Evolutionary conservation across 2,113 vertebrate species (phyloP).

Genomic region (Catagonus wagneri): DNA sequence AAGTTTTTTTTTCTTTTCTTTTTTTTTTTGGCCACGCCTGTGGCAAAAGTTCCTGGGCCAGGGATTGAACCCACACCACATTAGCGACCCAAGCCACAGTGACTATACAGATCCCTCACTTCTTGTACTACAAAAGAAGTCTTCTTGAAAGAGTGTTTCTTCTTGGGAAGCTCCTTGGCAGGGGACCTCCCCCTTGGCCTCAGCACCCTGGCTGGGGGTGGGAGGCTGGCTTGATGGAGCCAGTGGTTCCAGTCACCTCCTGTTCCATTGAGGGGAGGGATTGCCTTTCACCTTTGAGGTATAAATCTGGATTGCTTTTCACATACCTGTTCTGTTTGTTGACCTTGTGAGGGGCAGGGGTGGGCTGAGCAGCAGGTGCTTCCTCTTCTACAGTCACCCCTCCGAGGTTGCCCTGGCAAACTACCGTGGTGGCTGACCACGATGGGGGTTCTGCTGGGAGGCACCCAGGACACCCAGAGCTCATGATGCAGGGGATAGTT

Average conservation of each 20-base stretch:
- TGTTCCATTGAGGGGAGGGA: constrained; percentile 89
- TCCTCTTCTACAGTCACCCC: constrained; percentile 84
- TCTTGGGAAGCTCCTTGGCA: constrained; percentile 94
- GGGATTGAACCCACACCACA: no score
- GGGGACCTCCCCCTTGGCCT: constrained; percentile 89
- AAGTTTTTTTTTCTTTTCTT: no score
- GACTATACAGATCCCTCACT: no score
- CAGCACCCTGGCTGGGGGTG: constrained; percentile 90
- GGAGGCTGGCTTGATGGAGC: constrained; percentile 94
- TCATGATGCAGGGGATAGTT: constrained; percentile 67
- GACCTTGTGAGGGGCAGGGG: constrained; percentile 89
- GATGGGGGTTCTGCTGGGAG: constrained; percentile 79
- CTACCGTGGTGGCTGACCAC: constrained; percentile 95
- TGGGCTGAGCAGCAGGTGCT: constrained; percentile 81
- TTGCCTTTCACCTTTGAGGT: constrained; percentile 91
- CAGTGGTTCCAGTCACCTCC: constrained; percentile 91
- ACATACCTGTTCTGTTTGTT: constrained; percentile 98
- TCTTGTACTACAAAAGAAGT: constrained; percentile 81
- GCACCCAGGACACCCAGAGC: constrained; percentile 77
- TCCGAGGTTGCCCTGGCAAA: constrained; percentile 88
- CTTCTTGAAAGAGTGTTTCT: constrained; percentile 98
- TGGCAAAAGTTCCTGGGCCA: no score
- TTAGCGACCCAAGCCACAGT: no score
- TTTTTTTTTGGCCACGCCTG: no score
- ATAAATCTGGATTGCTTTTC: constrained; percentile 95